Conservation (phyloP, 2,113 vertebrate species). For the Prunella himalayana region DNA sequence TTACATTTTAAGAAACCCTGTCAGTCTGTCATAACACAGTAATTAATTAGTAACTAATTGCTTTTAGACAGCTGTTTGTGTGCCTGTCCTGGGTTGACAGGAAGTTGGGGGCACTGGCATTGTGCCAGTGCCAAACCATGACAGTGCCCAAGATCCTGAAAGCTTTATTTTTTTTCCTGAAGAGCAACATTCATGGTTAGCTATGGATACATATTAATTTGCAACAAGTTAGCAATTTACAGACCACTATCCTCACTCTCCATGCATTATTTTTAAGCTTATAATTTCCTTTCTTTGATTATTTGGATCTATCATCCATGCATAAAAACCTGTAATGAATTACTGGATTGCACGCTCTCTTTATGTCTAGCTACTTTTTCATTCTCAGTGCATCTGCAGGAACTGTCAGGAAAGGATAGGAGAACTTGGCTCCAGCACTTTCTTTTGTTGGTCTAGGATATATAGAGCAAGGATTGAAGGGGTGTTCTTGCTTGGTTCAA, state of each 20-base stretch:
- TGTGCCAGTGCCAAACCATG: no score
- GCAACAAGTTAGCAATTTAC: not conserved
- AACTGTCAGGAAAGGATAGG: not conserved
- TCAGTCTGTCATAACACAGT: not conserved
- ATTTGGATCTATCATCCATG: not conserved
- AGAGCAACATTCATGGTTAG: not conserved
- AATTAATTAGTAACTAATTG: not conserved
- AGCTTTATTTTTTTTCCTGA: not conserved
- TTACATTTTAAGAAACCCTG: not conserved
- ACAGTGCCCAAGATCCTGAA: not conserved
- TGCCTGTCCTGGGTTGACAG: no score
- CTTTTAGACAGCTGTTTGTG: not conserved
- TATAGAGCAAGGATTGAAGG: not conserved
- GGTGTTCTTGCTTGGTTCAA: not conserved
- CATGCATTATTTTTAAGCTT: not conserved
- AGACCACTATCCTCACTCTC: not conserved
- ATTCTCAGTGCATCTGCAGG: not conserved
- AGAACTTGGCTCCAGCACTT: not conserved
- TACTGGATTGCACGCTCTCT: not conserved
- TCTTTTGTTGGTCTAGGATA: not conserved
- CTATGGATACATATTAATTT: not conserved
- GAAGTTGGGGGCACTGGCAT: no score
- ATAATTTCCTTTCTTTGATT: not conserved
- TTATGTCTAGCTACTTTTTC: not conserved
- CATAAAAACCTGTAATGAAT: not conserved